Conservation (phyloP, 2,888 invertebrate genomes). For the Exephanes ischioxanthus region DNA sequence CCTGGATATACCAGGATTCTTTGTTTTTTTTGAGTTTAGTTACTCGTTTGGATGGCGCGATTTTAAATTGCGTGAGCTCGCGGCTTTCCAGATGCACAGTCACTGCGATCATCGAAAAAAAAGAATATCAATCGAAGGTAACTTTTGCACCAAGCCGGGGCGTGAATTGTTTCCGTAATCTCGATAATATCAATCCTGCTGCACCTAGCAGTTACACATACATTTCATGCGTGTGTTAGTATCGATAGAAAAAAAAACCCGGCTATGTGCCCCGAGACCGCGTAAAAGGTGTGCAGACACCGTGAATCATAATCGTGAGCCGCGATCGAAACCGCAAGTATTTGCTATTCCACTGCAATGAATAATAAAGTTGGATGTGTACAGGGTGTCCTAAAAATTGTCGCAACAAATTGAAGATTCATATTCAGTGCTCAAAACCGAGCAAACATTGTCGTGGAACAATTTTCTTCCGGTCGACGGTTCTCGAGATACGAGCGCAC, state of each 20-base stretch:
- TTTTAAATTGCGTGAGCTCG: background rate
- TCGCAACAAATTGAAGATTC: background rate
- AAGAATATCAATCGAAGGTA: conserved; percentile 7
- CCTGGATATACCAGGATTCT: too few relatives aligned
- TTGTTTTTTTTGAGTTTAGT: too few relatives aligned
- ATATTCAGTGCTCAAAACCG: background rate
- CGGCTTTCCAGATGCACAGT: background rate
- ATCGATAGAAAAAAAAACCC: background rate
- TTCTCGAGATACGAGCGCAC: background rate
- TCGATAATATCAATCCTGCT: conserved; percentile 24
- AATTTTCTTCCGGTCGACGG: background rate
- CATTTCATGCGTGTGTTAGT: background rate
- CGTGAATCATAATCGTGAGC: conserved; percentile 34
- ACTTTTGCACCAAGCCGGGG: conserved; percentile 12
- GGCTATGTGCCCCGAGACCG: background rate
- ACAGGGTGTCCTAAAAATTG: background rate
- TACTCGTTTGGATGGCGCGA: too few relatives aligned
- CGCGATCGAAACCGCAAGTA: conserved; percentile 7
- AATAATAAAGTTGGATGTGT: conserved; percentile 2
- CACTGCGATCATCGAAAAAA: background rate
- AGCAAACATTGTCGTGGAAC: background rate
- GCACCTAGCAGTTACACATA: background rate
- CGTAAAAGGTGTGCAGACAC: conserved; percentile 22
- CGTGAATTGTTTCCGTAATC: conserved; percentile 54
- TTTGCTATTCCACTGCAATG: conserved; percentile 8